Evolutionary conservation across 2,113 vertebrate genomes (phyloP).

Genomic region (Platysternon megacephalum): DNA sequence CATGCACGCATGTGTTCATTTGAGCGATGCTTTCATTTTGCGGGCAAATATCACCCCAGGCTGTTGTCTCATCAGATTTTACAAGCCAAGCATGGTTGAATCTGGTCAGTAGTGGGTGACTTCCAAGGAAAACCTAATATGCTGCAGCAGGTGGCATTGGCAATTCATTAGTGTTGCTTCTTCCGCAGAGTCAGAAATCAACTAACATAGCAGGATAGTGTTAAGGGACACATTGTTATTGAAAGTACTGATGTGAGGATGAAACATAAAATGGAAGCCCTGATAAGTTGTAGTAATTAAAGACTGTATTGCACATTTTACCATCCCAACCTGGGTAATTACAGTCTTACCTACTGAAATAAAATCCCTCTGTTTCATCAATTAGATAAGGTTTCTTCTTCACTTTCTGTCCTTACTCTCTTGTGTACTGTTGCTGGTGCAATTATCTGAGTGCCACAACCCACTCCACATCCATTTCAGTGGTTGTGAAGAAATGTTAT

Average conservation of each 20-base stretch:
- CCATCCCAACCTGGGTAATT: background rate
- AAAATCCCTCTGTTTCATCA: background rate
- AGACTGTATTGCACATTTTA: background rate
- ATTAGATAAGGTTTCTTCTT: background rate
- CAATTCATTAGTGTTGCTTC: background rate
- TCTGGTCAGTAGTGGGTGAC: background rate
- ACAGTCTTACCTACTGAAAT: background rate
- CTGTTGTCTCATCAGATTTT: background rate
- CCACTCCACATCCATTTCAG: background rate
- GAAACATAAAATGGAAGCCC: background rate
- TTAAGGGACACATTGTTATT: background rate
- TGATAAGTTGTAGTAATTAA: background rate
- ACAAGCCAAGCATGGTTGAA: background rate
- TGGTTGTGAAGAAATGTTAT: background rate
- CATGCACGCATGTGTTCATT: background rate
- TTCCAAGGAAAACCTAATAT: background rate
- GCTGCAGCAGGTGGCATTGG: background rate
- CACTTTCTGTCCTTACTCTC: background rate
- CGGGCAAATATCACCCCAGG: background rate
- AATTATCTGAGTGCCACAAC: background rate
- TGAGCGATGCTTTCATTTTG: background rate
- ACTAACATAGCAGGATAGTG: background rate
- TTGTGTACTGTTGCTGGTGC: background rate
- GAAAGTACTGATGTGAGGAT: background rate
- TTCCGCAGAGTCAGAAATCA: background rate